Conservation (phyloP, 2,888 invertebrate genomes). For the Deroplatys truncata region DNA sequence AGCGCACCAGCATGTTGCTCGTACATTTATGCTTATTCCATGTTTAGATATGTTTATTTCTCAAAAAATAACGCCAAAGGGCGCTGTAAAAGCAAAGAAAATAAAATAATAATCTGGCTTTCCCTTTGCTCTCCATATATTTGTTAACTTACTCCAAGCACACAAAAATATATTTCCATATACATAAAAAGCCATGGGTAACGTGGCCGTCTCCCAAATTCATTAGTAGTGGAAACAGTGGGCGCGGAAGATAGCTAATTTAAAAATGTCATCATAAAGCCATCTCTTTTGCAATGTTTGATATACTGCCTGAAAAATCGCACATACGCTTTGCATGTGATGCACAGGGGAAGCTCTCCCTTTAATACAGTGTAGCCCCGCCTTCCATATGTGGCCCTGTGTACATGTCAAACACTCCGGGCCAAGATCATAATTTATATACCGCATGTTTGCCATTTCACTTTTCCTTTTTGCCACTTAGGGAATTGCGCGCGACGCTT, state of each 20-base stretch:
- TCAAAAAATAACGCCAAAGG: too few species aligned
- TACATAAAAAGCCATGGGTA: neutral
- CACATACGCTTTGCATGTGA: too few species aligned
- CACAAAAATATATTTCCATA: neutral
- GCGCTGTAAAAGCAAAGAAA: too few species aligned
- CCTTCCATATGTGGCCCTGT: neutral
- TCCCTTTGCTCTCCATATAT: neutral
- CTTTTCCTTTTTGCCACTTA: neutral
- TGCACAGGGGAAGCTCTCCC: neutral
- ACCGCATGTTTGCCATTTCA: neutral
- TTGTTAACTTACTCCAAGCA: neutral
- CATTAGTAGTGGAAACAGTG: neutral
- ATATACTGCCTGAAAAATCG: neutral
- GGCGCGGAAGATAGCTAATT: neutral
- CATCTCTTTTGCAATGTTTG: neutral
- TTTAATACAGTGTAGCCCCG: neutral
- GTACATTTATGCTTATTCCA: too few species aligned
- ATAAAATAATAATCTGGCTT: too few species aligned
- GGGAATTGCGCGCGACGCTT: neutral
- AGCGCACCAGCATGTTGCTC: too few species aligned
- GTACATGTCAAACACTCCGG: neutral
- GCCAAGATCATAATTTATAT: neutral
- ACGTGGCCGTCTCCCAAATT: neutral
- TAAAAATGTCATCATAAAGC: neutral
- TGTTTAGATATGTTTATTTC: too few species aligned